A percentile compares a stretch with the other conserved stretches of the same genome.
Evolutionary conservation across 2,797 vertebrate species (phyloP).

Genomic region (Hozukius guyotensis): DNA sequence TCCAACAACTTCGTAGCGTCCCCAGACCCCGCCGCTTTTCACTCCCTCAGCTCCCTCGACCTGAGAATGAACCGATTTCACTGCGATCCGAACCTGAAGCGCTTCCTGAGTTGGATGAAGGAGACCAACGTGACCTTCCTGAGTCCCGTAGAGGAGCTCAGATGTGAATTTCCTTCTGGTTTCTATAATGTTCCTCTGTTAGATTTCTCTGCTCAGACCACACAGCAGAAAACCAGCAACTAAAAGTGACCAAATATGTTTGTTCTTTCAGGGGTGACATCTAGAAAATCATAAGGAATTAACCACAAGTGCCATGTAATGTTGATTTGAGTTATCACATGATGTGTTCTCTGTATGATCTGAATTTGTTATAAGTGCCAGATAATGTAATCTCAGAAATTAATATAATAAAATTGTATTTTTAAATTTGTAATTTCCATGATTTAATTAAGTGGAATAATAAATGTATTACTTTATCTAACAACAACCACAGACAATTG

Average conservation of each 20-base stretch:
- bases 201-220: conserved; percentile 26
- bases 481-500: no score
- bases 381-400: background rate
- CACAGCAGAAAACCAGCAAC: background rate
- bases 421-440: background rate
- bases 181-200: conserved; percentile 35
- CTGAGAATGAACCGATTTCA: conserved; percentile 83
- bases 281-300: background rate
- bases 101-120: conserved; percentile 85
- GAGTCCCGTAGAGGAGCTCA: conserved; percentile 68
- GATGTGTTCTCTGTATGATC: background rate
- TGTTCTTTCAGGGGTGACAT: background rate
- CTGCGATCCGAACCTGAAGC: conserved; percentile 79
- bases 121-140: conserved; percentile 77
- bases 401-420: background rate
- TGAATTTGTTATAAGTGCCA: background rate
- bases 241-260: background rate
- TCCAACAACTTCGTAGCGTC: conserved; percentile 85
- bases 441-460: background rate
- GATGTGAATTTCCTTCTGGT: conserved; percentile 65
- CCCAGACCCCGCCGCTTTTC: conserved; percentile 81
- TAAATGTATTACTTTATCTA: background rate
- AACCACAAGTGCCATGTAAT: background rate
- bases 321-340: background rate
- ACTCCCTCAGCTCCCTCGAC: conserved; percentile 75